Evolutionary conservation across 1,140 invertebrate species (phyloP).

Genomic region (Diprion similis): DNA sequence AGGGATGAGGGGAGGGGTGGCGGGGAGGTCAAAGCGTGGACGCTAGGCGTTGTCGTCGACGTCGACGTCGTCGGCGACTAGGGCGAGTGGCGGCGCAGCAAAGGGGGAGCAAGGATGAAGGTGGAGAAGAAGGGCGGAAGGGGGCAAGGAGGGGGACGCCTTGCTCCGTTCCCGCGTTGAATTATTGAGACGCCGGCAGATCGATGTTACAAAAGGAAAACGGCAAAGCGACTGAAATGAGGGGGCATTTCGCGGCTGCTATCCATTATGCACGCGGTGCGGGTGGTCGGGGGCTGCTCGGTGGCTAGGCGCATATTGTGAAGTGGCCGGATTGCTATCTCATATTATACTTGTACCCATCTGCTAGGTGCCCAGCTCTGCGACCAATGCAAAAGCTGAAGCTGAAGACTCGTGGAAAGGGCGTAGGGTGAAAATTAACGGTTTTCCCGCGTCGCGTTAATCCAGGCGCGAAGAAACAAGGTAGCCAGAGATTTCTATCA

Average conservation of each 20-base stretch:
- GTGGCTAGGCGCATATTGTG: not conserved
- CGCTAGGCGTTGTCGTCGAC: slow-evolving; percentile 57
- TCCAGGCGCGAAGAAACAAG: too few species aligned
- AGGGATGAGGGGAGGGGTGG: slow-evolving; percentile 6
- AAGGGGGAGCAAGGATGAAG: slow-evolving; percentile 15
- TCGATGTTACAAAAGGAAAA: slow-evolving; percentile 62
- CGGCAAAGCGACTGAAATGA: slow-evolving; percentile 56
- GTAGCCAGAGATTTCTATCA: too few species aligned
- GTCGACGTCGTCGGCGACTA: slow-evolving; percentile 9
- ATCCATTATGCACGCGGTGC: slow-evolving; percentile 56
- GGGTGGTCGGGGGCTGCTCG: not conserved
- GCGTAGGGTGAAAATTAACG: too few species aligned
- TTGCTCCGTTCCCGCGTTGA: slow-evolving; percentile 59
- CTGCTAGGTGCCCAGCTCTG: too few species aligned
- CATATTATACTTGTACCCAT: too few species aligned
- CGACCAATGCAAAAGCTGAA: too few species aligned
- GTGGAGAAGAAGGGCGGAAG: slow-evolving; percentile 10
- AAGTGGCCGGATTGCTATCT: too few species aligned
- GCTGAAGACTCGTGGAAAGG: too few species aligned
- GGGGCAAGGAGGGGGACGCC: slow-evolving; percentile 38
- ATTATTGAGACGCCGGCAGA: slow-evolving; percentile 60
- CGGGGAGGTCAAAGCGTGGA: slow-evolving; percentile 25
- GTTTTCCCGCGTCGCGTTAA: too few species aligned
- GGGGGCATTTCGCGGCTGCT: slow-evolving; percentile 55
- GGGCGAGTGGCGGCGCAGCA: slow-evolving; percentile 14